Evolutionary conservation across 2,888 invertebrate species (phyloP), one percentile per base, ranked within the genome.

Genomic region (Julus scandinavius): DNA sequence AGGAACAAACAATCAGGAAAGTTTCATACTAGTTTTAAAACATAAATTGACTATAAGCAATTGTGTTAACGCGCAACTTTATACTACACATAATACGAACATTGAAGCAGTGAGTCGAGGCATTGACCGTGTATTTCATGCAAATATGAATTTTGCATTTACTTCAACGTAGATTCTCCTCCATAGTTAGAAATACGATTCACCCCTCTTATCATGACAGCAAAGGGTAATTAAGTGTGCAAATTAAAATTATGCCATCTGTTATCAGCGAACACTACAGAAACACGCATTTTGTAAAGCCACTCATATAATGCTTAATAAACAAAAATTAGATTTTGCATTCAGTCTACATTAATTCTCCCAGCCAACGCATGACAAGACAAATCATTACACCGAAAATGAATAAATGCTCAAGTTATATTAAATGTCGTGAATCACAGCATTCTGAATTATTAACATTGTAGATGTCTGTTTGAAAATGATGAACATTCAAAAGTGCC

Each of bases 191-290:
- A 20, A 85, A 85, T 41, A 41, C 49, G n/a, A 9, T 85, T 85
- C 49, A 85, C 41, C 85, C 41, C 41, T 85, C 85, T 41, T 85
- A 85, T 85, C 85, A 41, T 13, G 85, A 85, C 85, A 85, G 85
- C 41, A 85, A 85, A 85, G 87, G 38, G 72, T 72, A 84, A 88
- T 88, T 88, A 88, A 88, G 83, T 88, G 88, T 50, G 38, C 20
- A 88, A 88, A 88, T 88, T 88, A 80, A 88, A 84, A 88, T 87
- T 54, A 87, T 50, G 87, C 54, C 54, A 87, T 54, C 87, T 87
- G 87, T 29, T 87, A 87, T 54, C 38, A 50, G 38, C 54, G 49
- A 54, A 29, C 72, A 72, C 17, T 29, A 20, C 20, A 72, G 72
- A 7, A 29, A 11, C 72, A 72, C 11, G 11, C 72, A 72, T 29